These are phyloP conservation scores for Cynocephalus volans DNA, from an alignment of 2,113 vertebrate species.

Conservation along the genomic window DNA sequence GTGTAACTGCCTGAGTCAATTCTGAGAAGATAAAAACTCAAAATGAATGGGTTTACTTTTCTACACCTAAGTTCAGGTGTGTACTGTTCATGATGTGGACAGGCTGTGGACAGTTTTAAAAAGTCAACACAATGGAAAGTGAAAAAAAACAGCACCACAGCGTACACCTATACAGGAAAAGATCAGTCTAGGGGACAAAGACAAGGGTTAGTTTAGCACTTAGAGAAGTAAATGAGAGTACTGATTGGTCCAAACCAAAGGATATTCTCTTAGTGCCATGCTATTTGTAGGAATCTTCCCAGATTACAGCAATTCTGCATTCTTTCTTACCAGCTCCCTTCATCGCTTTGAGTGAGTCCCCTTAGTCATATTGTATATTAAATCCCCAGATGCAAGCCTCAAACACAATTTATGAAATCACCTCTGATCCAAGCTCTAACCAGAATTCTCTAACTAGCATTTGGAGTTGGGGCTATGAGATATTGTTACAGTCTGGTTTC, in stretches of 20 bases:
- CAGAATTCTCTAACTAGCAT: neutral
- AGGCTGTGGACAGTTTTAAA: neutral
- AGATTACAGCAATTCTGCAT: neutral
- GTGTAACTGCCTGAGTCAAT: neutral
- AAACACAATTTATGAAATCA: neutral
- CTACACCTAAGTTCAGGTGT: neutral
- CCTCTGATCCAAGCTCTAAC: neutral
- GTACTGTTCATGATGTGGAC: neutral
- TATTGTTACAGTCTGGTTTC: neutral
- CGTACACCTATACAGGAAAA: neutral
- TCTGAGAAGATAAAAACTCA: neutral
- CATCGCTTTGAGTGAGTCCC: neutral
- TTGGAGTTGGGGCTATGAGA: neutral
- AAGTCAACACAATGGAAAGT: neutral
- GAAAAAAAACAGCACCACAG: neutral
- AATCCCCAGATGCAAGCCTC: fast-evolving
- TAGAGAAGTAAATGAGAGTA: neutral
- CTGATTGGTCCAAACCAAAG: neutral
- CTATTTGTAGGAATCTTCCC: neutral
- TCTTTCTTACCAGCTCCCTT: neutral
- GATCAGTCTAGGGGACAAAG: neutral
- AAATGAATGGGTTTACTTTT: neutral
- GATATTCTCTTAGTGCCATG: neutral
- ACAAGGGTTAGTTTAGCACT: neutral
- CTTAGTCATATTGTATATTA: neutral